A percentile compares a stretch with the other conserved stretches of the same genome.
Conservation (phyloP, 2,797 vertebrate genomes). For the Tokudaia tokunoshimensis region DNA sequence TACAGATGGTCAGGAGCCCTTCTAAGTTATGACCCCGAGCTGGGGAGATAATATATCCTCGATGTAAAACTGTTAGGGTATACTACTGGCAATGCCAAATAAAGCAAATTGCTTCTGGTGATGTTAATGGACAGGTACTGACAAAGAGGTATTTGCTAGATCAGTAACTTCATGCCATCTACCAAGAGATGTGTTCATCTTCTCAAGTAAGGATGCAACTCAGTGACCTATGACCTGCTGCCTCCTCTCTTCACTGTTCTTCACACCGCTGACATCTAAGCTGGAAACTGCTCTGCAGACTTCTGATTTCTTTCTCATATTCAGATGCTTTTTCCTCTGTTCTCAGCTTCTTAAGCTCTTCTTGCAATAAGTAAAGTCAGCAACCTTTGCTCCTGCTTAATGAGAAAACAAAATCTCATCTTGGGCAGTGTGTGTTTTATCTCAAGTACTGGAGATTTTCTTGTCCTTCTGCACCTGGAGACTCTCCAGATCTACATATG, state of each 20-base stretch:
- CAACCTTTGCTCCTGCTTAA: too few species aligned
- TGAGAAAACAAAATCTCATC: too few species aligned
- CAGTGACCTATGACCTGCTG: slow-evolving; percentile 91
- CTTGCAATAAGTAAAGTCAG: too few species aligned
- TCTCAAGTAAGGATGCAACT: neutral
- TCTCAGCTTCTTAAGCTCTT: slow-evolving; percentile 56
- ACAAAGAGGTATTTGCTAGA: neutral
- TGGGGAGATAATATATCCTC: neutral
- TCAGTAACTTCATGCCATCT: neutral
- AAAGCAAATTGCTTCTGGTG: neutral
- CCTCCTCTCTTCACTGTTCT: slow-evolving; percentile 89
- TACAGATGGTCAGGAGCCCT: neutral
- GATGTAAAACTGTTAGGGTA: neutral
- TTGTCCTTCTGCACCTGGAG: too few species aligned
- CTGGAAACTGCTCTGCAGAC: slow-evolving; percentile 93
- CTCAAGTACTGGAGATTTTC: too few species aligned
- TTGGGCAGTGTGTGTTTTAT: too few species aligned
- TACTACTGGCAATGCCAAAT: neutral
- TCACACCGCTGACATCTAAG: slow-evolving; percentile 91
- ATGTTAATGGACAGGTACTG: neutral
- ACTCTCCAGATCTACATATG: too few species aligned
- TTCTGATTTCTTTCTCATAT: slow-evolving; percentile 94
- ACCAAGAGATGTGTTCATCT: neutral
- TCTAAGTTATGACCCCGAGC: neutral
- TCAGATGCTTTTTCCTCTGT: slow-evolving; percentile 91